A percentile compares a stretch with the other conserved stretches of the same genome.
phyloP scores from a whole-genome alignment of 2,113 vertebrate species.

The Clarias batrachus region DNA sequence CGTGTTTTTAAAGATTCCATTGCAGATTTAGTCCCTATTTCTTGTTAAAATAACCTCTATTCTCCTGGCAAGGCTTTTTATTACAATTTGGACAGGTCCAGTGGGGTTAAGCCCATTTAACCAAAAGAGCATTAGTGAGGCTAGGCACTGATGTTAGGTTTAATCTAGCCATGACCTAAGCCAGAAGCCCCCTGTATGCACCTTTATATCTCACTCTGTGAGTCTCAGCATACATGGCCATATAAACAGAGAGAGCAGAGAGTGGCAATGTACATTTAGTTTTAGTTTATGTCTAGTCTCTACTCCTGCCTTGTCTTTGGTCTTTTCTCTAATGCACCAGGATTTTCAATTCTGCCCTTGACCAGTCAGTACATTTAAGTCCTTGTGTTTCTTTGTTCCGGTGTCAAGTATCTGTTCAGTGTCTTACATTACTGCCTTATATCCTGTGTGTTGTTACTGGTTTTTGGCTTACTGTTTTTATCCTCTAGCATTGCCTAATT shows the following conservation, averaged over 20 bases:
- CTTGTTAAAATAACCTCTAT: no score
- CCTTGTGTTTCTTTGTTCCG: not conserved
- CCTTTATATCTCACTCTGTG: not conserved
- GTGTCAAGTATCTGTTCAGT: not conserved
- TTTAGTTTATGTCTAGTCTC: not conserved
- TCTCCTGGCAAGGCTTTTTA: no score
- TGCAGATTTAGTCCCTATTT: no score
- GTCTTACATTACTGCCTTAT: not conserved
- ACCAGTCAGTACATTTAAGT: not conserved
- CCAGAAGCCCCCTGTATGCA: not conserved
- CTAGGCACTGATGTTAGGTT: no score
- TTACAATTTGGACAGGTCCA: no score
- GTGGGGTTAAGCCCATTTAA: no score
- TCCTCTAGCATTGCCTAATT: not conserved
- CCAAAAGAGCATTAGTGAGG: no score
- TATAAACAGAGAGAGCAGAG: no score
- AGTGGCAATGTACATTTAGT: not conserved
- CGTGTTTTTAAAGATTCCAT: no score
- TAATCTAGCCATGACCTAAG: not conserved
- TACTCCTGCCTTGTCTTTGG: not conserved
- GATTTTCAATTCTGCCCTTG: not conserved
- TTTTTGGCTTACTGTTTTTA: not conserved
- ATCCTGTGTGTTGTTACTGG: not conserved
- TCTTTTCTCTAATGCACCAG: not conserved
- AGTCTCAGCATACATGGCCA: not conserved